Evolutionary conservation across 1,140 invertebrate genomes (phyloP).

Genomic region (Drosophila kepulauana): DNA sequence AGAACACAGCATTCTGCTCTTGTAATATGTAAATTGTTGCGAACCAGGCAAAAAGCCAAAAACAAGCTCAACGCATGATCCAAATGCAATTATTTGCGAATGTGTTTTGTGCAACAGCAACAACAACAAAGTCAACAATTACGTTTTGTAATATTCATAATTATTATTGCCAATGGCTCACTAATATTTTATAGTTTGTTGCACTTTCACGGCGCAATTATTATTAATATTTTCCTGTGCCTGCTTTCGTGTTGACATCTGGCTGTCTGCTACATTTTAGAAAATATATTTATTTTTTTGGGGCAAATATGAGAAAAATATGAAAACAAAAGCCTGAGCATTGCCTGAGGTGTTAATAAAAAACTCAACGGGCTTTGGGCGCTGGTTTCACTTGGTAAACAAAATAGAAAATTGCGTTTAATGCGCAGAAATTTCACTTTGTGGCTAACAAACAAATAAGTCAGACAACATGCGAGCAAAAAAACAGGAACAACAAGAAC

Average conservation of each 20-base stretch:
- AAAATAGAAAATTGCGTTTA: constrained; percentile 50
- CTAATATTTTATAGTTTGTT: constrained; percentile 5
- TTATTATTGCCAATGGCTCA: constrained; percentile 7
- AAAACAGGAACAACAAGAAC: constrained; percentile 18
- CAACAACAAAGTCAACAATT: constrained; percentile 20
- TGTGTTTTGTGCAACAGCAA: background rate
- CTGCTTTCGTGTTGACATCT: background rate
- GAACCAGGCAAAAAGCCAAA: constrained; percentile 14
- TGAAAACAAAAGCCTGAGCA: background rate
- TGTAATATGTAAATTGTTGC: constrained; percentile 27
- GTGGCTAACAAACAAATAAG: constrained; percentile 43
- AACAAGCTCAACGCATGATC: constrained; percentile 17
- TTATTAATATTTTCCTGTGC: background rate
- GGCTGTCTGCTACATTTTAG: background rate
- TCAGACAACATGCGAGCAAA: constrained; percentile 6
- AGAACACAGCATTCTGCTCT: constrained; percentile 30
- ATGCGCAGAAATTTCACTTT: constrained; percentile 54
- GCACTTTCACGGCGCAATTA: constrained; percentile 14
- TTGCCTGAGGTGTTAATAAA: constrained; percentile 25
- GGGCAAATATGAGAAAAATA: background rate
- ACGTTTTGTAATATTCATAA: constrained; percentile 8
- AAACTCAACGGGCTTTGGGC: constrained; percentile 4
- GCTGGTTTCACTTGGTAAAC: constrained; percentile 13
- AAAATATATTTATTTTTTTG: constrained; percentile 17
- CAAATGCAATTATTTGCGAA: constrained; percentile 25